Conservation (phyloP, 2,888 invertebrate species). For the Nephrotoma appendiculata region DNA sequence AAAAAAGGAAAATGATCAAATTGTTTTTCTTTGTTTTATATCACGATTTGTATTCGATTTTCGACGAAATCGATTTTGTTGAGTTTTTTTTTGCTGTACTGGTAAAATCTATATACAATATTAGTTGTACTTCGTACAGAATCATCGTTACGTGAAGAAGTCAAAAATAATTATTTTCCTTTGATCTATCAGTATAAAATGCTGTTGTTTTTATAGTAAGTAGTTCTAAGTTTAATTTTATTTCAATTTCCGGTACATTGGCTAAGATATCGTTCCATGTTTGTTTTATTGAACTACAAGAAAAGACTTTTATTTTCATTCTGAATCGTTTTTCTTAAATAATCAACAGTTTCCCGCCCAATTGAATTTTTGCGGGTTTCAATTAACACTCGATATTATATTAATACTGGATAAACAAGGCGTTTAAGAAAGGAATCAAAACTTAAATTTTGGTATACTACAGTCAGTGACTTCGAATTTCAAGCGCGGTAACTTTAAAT, state of each 20-base stretch:
- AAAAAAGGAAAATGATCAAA: neutral
- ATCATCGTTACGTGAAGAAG: neutral
- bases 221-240: neutral
- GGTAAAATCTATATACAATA: neutral
- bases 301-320: neutral
- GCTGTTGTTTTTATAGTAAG: neutral
- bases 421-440: too few relatives aligned
- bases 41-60: neutral
- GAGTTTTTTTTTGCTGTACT: neutral
- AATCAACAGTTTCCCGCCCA: neutral
- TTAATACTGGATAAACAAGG: too few relatives aligned
- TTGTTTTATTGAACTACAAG: neutral
- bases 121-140: neutral
- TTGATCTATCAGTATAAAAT: neutral
- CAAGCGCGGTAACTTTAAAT: too few relatives aligned
- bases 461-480: too few relatives aligned
- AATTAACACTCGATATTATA: neutral
- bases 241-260: neutral
- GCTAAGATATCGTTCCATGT: neutral
- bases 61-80: neutral
- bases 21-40: neutral
- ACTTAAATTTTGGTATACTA: too few relatives aligned
- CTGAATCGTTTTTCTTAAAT: neutral
- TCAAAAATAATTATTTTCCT: neutral
- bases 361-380: neutral